Base-by-base conservation (phyloP, 2,113 vertebrate species). In the Heliornis fulica region DNA sequence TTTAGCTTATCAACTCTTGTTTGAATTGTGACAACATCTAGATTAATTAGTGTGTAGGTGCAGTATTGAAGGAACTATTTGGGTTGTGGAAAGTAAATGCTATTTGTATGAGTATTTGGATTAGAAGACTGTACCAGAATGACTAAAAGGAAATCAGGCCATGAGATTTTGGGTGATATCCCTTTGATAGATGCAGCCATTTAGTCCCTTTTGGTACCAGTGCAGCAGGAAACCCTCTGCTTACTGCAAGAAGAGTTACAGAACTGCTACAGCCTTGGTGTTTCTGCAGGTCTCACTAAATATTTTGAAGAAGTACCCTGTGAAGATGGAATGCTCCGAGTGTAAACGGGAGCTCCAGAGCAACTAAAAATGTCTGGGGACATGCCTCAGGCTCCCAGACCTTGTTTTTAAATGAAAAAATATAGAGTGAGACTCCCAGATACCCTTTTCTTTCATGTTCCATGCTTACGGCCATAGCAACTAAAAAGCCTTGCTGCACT, bases 381-480 rank as follows among this genome's bases (percentile, higher is more conserved):
- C 57, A 29, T 79, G 90, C 92, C 71, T 60, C 5, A 16, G 92
- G 90, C 61, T 91, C 43, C 51, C 40, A 77, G 83, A 41, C 68
- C 68, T 94, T 88, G 53, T 92, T 94, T 96, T 91, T 45, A 90
- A 96, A 86, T 82, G 57, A 87, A 83, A 83, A 94, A 87, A 71
- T 93, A 63, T 57, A 57, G 89, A 87, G 70, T 28, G 29, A 90
- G 46, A 75, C 65, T 96, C 71, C 71, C 50, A 92, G 81, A 94
- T 96, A 95, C 43, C 86, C 92, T 93, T 93, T 93, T 68, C 90
- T 95, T 96, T 97, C 90, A 95, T 92, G 88, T 96, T 90, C 34
- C 14, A 9, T 83, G 90, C 97, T 97, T 95, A 90, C 56, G 96
- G 96, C 93, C 79, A 87, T 93, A 93, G 90, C 89, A 96, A 80